Evolutionary conservation across 1,140 invertebrate species (phyloP), one percentile per base, ranked within the genome.

Genomic region (Medauroidea extradentata): DNA sequence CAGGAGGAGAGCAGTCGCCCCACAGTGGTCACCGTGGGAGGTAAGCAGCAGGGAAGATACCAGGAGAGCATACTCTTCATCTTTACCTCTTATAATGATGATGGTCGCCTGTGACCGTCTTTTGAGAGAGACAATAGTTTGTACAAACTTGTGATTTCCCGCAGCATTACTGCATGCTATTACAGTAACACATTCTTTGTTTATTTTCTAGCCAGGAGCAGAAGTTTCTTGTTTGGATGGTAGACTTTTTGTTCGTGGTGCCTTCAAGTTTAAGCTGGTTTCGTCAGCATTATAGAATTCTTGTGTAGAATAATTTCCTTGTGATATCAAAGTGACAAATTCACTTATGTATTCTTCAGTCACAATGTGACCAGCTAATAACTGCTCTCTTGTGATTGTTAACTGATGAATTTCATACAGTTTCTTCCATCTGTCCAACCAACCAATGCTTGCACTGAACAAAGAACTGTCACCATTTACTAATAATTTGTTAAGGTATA

Each of bases 1-100:
- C 83, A 89, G 44, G 89, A 93, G 68, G 82, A 85, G 61, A 83
- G 83, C 63, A 75, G 69, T 34, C 23, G 39, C 23, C 44, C 18
- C 44, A 25, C 18, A 5, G 24, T 46, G 4, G 29, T 34, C 29
- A 34, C 29, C 29, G 29, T 34, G 5, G 29, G 29, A 34, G 29
- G 29, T 34, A 11, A 11, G 29, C 29, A n/a, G n/a, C n/a, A n/a
- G n/a, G n/a, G n/a, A n/a, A n/a, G n/a, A n/a, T n/a, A n/a, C n/a
- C n/a, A n/a, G n/a, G n/a, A n/a, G n/a, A n/a, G n/a, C n/a, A n/a
- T n/a, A n/a, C n/a, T n/a, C n/a, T n/a, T n/a, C n/a, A n/a, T n/a
- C n/a, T n/a, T n/a, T n/a, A n/a, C n/a, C n/a, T n/a, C n/a, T n/a
- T n/a, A n/a, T n/a, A n/a, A n/a, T n/a, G n/a, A n/a, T n/a, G n/a